Percentiles rank a stretch among this genome's conserved stretches.
Evolutionary conservation across 2,113 vertebrate genomes (phyloP).

Genomic region (Physeter macrocephalus): DNA sequence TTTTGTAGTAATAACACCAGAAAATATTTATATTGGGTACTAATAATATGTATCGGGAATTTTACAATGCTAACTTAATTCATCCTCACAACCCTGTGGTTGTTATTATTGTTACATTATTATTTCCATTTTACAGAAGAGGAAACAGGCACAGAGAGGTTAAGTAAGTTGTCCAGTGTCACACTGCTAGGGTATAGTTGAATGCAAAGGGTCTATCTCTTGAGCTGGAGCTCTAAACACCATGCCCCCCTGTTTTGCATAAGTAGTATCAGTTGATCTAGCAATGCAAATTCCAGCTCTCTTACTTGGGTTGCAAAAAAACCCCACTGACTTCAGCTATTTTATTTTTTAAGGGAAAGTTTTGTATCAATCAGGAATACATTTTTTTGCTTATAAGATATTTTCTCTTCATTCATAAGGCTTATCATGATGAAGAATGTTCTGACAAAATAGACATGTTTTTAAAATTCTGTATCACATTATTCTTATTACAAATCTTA

Average conservation of each 20-base stretch:
- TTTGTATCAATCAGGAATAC: background rate
- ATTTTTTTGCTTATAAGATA: background rate
- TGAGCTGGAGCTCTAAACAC: background rate
- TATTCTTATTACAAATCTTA: constrained; percentile 20
- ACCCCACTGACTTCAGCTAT: background rate
- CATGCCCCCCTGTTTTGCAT: background rate
- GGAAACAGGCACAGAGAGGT: background rate
- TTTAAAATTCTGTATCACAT: constrained; percentile 16
- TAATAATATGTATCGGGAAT: background rate
- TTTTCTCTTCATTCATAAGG: constrained; percentile 4
- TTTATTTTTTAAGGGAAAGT: constrained; percentile 19
- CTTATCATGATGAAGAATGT: constrained; percentile 21
- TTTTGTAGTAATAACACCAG: background rate
- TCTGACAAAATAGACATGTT: constrained; percentile 1
- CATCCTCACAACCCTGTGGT: background rate
- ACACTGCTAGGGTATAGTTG: background rate
- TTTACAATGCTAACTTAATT: background rate
- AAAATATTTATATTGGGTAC: background rate
- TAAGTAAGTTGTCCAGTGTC: background rate
- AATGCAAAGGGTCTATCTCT: background rate
- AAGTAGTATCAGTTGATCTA: background rate
- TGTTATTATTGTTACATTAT: background rate
- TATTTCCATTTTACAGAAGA: background rate
- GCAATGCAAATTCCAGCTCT: background rate
- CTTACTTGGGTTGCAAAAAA: constrained; percentile 26